Conservation (phyloP, 2,888 invertebrate species). For the Anorthoa munda region DNA sequence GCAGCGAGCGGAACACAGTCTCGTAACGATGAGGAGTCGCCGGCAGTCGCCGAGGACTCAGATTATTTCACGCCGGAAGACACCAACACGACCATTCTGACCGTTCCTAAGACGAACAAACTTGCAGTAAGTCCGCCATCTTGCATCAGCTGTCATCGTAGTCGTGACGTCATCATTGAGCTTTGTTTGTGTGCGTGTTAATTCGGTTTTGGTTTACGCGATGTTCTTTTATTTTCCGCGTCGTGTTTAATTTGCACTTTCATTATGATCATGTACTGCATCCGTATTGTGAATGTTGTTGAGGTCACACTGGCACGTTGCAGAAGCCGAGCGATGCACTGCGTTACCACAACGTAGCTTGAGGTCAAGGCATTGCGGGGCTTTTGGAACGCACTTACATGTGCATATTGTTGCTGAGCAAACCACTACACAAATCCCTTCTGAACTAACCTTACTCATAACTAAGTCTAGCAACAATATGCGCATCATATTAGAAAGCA, state of each 20-base stretch:
- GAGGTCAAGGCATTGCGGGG: conserved; percentile 52
- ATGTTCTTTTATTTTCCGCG: conserved; percentile 70
- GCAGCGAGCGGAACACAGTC: conserved; percentile 74
- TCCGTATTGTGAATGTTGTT: conserved; percentile 57
- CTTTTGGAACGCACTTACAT: conserved; percentile 45
- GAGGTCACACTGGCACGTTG: conserved; percentile 52
- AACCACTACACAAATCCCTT: not conserved
- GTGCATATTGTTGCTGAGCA: conserved; percentile 40
- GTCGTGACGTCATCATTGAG: conserved; percentile 67
- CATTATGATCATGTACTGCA: conserved; percentile 74
- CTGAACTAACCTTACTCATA: not conserved
- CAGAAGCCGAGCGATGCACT: conserved; percentile 62
- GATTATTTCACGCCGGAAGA: conserved; percentile 96
- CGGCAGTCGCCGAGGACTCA: conserved; percentile 92
- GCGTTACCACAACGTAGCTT: conserved; percentile 52
- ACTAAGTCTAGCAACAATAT: conserved; percentile 41
- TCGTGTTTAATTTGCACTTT: conserved; percentile 80
- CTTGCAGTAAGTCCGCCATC: conserved; percentile 80
- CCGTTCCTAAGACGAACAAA: conserved; percentile 88
- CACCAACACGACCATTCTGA: conserved; percentile 92
- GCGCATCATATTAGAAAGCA: conserved; percentile 31
- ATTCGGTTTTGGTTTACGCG: conserved; percentile 71
- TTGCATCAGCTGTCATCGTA: conserved; percentile 67
- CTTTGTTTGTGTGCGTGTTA: conserved; percentile 69
- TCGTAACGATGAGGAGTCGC: conserved; percentile 84